Conservation (phyloP, 2,888 invertebrate species). For the Eupithecia insigniata region DNA sequence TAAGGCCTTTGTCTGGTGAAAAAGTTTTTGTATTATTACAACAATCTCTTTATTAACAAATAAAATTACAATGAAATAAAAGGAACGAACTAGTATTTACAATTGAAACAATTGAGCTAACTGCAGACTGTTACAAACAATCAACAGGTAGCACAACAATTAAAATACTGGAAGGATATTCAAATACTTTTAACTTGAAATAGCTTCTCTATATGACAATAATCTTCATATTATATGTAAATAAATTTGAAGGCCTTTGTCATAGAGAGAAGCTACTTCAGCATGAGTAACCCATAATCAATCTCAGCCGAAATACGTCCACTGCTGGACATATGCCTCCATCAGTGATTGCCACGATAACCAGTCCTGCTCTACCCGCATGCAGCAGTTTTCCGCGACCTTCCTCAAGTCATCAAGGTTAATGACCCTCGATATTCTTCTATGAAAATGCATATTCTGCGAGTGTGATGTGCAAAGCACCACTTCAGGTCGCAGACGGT, state of each 20-base stretch:
- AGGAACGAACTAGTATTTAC: too few relatives aligned
- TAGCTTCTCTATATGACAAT: too few relatives aligned
- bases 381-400: neutral
- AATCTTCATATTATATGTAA: too few relatives aligned
- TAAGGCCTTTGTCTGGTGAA: neutral
- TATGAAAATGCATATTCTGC: conserved; percentile 7
- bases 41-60: too few relatives aligned
- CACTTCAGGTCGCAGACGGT: neutral
- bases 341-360: neutral
- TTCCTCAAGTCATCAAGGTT: neutral
- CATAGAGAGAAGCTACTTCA: neutral
- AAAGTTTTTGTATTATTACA: neutral
- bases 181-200: too few relatives aligned
- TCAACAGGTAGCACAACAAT: too few relatives aligned
- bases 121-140: too few relatives aligned
- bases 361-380: neutral
- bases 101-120: too few relatives aligned
- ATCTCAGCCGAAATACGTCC: neutral
- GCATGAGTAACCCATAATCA: neutral
- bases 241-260: neutral
- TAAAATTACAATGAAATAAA: too few relatives aligned
- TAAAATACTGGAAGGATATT: neutral
- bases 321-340: neutral
- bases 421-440: neutral
- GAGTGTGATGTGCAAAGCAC: neutral